Evolutionary conservation across 2,888 invertebrate genomes (phyloP).

Genomic region (Ametastegia equiseti): DNA sequence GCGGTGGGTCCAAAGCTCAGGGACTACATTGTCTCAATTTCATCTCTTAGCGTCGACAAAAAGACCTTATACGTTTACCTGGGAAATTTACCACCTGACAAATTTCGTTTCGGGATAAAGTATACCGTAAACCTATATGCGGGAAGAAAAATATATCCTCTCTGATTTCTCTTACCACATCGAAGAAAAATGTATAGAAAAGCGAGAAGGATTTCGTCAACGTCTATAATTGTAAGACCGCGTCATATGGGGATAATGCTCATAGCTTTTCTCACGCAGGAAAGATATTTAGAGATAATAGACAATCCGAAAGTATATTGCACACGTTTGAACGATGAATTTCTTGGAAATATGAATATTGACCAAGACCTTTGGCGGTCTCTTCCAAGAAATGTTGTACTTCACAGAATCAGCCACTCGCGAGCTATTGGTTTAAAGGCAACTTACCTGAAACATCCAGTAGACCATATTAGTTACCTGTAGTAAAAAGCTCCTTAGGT

Average conservation of each 20-base stretch:
- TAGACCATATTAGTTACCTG: too few species aligned
- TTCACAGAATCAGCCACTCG: too few species aligned
- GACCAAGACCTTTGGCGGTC: too few species aligned
- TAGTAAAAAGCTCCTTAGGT: too few species aligned
- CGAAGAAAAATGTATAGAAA: too few species aligned
- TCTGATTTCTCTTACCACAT: not conserved
- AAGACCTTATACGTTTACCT: slow-evolving; percentile 16
- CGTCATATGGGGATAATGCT: not conserved
- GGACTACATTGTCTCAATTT: slow-evolving; percentile 33
- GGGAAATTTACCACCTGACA: slow-evolving; percentile 28
- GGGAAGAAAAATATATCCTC: not conserved
- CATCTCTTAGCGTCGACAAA: slow-evolving; percentile 36
- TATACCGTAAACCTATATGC: not conserved
- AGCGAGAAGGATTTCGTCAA: not conserved
- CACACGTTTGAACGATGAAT: too few species aligned
- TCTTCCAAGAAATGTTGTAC: too few species aligned
- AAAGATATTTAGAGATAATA: not conserved
- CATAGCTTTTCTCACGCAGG: not conserved
- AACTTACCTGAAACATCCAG: too few species aligned
- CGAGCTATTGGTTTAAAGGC: too few species aligned
- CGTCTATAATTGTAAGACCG: not conserved
- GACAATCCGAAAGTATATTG: not conserved
- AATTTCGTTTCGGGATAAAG: not conserved
- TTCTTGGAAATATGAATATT: too few species aligned
- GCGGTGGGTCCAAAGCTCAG: not conserved